These are phyloP conservation scores for Lophius americanus DNA, from an alignment of 2,797 vertebrate genomes.

Conservation along the genomic window DNA sequence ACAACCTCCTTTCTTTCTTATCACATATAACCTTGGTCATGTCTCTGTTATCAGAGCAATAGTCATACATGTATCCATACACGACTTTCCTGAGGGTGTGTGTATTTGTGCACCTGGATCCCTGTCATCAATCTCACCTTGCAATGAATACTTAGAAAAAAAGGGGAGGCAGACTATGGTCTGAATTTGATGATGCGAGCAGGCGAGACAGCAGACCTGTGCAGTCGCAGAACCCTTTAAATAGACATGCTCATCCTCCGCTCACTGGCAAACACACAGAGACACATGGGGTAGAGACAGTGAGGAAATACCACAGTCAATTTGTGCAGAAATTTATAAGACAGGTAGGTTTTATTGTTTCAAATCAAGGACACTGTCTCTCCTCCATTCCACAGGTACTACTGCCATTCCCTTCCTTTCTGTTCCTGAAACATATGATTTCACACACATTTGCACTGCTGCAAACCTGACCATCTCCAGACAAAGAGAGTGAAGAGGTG, in stretches of 20 bases:
- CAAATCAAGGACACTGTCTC: slow-evolving; percentile 45
- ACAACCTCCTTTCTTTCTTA: not conserved
- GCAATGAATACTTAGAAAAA: slow-evolving; percentile 38
- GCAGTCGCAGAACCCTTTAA: slow-evolving; percentile 66
- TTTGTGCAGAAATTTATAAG: slow-evolving; percentile 65
- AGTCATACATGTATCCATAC: slow-evolving; percentile 28
- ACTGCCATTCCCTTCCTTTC: slow-evolving; percentile 30
- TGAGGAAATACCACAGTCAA: slow-evolving; percentile 66
- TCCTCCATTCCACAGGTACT: slow-evolving; percentile 49
- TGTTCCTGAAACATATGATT: slow-evolving; percentile 37
- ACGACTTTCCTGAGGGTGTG: not conserved
- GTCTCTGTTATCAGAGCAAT: slow-evolving; percentile 23
- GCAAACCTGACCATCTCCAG: slow-evolving; percentile 43
- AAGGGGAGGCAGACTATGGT: slow-evolving; percentile 46
- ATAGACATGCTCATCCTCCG: slow-evolving; percentile 62
- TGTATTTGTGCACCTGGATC: not conserved
- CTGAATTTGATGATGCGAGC: slow-evolving; percentile 50
- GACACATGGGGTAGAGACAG: slow-evolving; percentile 52
- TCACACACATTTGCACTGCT: slow-evolving; percentile 50
- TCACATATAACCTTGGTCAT: slow-evolving; percentile 48
- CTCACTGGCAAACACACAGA: slow-evolving; percentile 60
- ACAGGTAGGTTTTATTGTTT: slow-evolving; percentile 67
- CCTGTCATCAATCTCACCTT: slow-evolving; percentile 59
- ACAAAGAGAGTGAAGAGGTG: slow-evolving; percentile 63
- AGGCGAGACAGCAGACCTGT: slow-evolving; percentile 56